phyloP scores from a whole-genome alignment of 2,797 vertebrate genomes.

The Delichon dasypus region DNA sequence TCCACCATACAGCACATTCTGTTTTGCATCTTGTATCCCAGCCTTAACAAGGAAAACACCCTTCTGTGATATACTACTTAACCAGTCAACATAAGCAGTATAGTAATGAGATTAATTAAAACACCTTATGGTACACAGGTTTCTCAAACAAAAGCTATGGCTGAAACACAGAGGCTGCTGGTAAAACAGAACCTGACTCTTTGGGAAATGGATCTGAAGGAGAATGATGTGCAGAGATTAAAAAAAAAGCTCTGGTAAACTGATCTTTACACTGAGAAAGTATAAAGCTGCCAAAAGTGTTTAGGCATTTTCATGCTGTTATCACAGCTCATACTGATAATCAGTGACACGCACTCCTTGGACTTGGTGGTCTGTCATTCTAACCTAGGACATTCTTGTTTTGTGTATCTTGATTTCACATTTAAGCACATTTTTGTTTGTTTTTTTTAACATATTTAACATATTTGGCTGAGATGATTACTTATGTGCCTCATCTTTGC shows the following conservation, averaged over 20 bases:
- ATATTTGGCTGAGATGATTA: not conserved
- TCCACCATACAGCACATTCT: not conserved
- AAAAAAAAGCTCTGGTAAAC: not conserved
- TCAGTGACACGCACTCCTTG: not conserved
- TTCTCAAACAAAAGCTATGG: not conserved
- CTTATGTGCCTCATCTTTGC: not conserved
- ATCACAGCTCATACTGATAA: not conserved
- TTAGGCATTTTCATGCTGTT: not conserved
- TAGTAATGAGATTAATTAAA: conserved; percentile 40
- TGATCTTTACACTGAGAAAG: not conserved
- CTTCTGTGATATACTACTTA: not conserved
- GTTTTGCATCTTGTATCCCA: not conserved
- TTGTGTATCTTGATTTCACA: not conserved
- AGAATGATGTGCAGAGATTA: not conserved
- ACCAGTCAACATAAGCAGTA: conserved; percentile 1
- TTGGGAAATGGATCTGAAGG: not conserved
- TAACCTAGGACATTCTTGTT: not conserved
- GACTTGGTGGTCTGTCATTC: not conserved
- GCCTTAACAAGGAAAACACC: conserved; percentile 4
- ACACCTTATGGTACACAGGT: not conserved
- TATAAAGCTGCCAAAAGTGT: not conserved
- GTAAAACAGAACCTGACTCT: not conserved
- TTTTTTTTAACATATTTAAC: not conserved
- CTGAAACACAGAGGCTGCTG: not conserved
- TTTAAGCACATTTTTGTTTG: not conserved